A percentile compares a stretch with the other conserved stretches of the same genome.
phyloP scores from a whole-genome alignment of 2,888 invertebrate genomes.

The Cremastinae sp. region DNA sequence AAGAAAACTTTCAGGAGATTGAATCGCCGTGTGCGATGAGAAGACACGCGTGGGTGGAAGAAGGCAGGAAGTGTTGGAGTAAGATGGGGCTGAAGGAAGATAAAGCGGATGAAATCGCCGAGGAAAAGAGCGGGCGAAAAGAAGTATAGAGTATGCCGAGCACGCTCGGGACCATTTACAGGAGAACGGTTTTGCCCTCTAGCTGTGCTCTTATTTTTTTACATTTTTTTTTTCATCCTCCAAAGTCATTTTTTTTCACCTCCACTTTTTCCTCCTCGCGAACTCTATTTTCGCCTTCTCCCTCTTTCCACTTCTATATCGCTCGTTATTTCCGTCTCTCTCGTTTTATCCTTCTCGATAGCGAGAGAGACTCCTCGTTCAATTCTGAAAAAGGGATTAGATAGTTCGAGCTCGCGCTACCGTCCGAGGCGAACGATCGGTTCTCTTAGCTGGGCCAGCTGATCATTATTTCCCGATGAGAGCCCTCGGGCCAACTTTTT shows the following conservation, averaged over 20 bases:
- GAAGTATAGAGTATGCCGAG: constrained; percentile 55
- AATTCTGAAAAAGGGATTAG: constrained; percentile 54
- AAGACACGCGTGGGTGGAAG: constrained; percentile 52
- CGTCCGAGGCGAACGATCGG: constrained; percentile 29
- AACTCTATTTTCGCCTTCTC: constrained; percentile 26
- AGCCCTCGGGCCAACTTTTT: constrained; percentile 34
- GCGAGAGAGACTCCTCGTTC: constrained; percentile 41
- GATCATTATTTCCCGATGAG: constrained; percentile 55
- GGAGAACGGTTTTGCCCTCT: constrained; percentile 61
- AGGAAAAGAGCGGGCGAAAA: constrained; percentile 11
- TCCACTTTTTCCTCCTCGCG: constrained; percentile 26
- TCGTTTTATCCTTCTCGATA: constrained; percentile 55
- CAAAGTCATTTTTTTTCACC: constrained; percentile 47
- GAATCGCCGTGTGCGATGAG: constrained; percentile 56
- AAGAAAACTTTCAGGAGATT: constrained; percentile 64
- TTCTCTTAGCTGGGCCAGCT: constrained; percentile 50
- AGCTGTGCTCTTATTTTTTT: constrained; percentile 41
- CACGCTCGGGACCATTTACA: constrained; percentile 61
- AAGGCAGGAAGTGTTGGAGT: constrained; percentile 45
- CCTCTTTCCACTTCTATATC: constrained; percentile 20
- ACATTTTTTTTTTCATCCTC: constrained; percentile 34
- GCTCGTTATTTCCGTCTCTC: constrained; percentile 32
- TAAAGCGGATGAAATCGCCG: constrained; percentile 21
- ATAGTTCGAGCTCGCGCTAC: constrained; percentile 31
- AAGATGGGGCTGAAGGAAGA: constrained; percentile 21